These are phyloP conservation scores for Dasyprocta punctata DNA, from an alignment of 2,113 vertebrate species.

Conservation along the genomic window DNA sequence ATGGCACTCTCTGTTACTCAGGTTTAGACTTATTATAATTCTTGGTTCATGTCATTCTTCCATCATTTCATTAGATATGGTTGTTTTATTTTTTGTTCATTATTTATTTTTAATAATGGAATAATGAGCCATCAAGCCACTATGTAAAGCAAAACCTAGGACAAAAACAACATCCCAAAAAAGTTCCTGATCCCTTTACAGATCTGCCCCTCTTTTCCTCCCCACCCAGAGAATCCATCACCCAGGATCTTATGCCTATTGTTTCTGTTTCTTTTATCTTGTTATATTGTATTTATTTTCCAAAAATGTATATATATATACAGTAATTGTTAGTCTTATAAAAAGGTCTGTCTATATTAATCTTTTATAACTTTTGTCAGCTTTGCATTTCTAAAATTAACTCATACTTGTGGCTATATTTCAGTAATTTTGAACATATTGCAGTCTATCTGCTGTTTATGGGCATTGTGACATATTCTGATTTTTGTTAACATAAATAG, in stretches of 20 bases:
- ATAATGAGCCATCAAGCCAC: neutral
- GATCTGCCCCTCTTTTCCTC: neutral
- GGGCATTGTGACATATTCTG: neutral
- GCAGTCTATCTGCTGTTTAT: neutral
- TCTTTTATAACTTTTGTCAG: neutral
- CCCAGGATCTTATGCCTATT: neutral
- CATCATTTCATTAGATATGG: neutral
- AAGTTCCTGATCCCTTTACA: neutral
- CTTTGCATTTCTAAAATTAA: neutral
- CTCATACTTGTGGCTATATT: neutral
- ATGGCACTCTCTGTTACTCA: neutral
- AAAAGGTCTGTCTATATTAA: neutral
- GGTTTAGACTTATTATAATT: neutral
- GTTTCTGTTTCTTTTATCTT: neutral
- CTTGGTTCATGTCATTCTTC: neutral
- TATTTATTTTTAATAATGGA: slow-evolving; percentile 28
- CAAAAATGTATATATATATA: neutral
- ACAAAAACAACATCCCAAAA: neutral
- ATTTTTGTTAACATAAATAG: neutral
- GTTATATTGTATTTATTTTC: neutral
- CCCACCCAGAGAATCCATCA: neutral
- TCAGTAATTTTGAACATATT: slow-evolving; percentile 1
- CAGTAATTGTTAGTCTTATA: neutral
- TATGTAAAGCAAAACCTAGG: slow-evolving; percentile 8
- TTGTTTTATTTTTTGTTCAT: neutral